phyloP scores from a whole-genome alignment of 2,888 invertebrate species.

The Flexamia atlantica region DNA sequence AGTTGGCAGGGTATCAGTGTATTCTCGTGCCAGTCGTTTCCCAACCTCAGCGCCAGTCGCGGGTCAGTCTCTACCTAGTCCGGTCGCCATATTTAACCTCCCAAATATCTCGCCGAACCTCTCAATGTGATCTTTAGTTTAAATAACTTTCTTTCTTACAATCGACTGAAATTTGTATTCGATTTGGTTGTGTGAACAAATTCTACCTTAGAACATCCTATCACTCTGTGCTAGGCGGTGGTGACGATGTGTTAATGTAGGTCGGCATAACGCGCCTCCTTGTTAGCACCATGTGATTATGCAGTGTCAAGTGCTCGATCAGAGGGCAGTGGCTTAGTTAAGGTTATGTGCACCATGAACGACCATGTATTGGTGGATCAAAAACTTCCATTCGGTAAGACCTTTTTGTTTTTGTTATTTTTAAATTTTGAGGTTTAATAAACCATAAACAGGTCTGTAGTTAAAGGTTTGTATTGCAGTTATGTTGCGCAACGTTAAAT shows the following conservation, averaged over 20 bases:
- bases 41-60: not conserved
- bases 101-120: too few relatives aligned
- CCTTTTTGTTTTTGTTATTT: too few relatives aligned
- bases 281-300: not conserved
- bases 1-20: constrained; percentile 10
- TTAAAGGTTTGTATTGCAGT: too few relatives aligned
- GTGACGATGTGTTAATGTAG: not conserved
- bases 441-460: too few relatives aligned
- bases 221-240: not conserved
- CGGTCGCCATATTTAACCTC: not conserved
- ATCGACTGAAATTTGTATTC: too few relatives aligned
- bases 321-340: not conserved
- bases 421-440: too few relatives aligned
- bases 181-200: too few relatives aligned
- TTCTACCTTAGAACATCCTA: too few relatives aligned
- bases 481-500: too few relatives aligned
- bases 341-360: not conserved
- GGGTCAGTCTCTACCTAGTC: not conserved
- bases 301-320: not conserved
- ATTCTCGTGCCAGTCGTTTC: constrained; percentile 23
- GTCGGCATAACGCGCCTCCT: not conserved
- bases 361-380: constrained; percentile 29
- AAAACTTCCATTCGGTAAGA: constrained; percentile 37
- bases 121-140: too few relatives aligned
- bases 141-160: too few relatives aligned